A percentile compares a stretch with the other conserved stretches of the same genome.
phyloP scores from a whole-genome alignment of 2,113 vertebrate species.

The Erinaceus europaeus region DNA sequence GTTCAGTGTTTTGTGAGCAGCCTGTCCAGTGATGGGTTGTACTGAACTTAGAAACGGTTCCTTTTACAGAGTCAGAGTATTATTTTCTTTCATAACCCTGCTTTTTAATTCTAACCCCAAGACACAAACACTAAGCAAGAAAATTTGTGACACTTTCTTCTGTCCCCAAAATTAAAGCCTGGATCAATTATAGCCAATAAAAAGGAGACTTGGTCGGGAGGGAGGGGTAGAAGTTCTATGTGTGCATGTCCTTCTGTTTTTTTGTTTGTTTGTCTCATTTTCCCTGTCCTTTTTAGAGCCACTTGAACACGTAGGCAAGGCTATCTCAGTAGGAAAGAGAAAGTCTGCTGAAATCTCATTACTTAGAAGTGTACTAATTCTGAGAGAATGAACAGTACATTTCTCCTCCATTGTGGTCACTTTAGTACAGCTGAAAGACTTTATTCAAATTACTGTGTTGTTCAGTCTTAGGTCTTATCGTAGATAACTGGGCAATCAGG shows the following conservation, averaged over 20 bases:
- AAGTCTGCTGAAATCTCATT: background rate
- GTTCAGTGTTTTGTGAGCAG: background rate
- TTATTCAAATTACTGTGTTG: slow-evolving; percentile 14
- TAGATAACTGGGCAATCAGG: background rate
- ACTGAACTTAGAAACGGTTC: background rate
- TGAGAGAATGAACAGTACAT: background rate
- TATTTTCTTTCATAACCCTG: background rate
- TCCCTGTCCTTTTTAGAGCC: background rate
- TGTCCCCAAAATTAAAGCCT: background rate
- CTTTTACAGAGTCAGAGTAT: background rate
- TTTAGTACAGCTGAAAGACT: background rate
- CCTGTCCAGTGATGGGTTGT: background rate
- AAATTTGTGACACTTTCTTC: background rate
- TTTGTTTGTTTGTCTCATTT: no score
- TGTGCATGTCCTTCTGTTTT: background rate
- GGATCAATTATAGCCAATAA: background rate
- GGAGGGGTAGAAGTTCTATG: background rate
- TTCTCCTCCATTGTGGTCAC: background rate
- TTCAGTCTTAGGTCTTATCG: background rate
- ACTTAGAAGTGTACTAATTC: slow-evolving; percentile 48
- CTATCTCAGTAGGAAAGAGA: slow-evolving; percentile 22
- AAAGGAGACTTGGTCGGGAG: background rate
- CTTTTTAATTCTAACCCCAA: background rate
- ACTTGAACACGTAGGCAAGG: slow-evolving; percentile 35
- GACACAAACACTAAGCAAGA: background rate